Conservation (phyloP, 2,888 invertebrate species). For the Microdon myrmicae region DNA sequence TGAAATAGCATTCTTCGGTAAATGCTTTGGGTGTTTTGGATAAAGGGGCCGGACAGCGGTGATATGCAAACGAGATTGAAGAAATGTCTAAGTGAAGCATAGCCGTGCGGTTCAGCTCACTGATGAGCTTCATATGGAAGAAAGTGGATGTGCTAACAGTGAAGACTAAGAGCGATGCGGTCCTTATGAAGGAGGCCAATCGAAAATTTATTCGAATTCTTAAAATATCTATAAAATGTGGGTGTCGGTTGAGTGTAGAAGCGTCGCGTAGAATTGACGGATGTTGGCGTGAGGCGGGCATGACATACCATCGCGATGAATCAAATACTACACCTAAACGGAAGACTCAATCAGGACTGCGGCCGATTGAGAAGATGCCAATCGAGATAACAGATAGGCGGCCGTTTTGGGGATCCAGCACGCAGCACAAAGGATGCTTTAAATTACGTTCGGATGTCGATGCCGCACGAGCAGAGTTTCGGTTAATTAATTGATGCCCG, state of each 20-base stretch:
- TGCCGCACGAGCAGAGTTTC: slow-evolving; percentile 40
- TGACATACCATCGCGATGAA: slow-evolving; percentile 41
- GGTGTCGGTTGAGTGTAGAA: slow-evolving; percentile 29
- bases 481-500: slow-evolving; percentile 45
- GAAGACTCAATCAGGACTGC: slow-evolving; percentile 42
- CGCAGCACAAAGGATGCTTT: slow-evolving; percentile 36
- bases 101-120: too few relatives aligned
- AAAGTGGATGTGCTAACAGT: too few relatives aligned
- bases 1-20: slow-evolving; percentile 22
- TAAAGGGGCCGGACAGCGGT: too few relatives aligned
- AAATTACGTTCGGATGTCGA: slow-evolving; percentile 42
- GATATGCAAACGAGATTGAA: slow-evolving; percentile 45
- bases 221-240: slow-evolving; percentile 35
- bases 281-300: slow-evolving; percentile 33
- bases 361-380: slow-evolving; percentile 59
- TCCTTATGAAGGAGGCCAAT: too few relatives aligned
- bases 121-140: too few relatives aligned
- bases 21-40: too few relatives aligned
- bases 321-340: slow-evolving; percentile 31
- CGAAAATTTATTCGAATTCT: slow-evolving; percentile 32
- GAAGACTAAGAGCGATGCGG: too few relatives aligned
- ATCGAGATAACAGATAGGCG: slow-evolving; percentile 63
- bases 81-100: too few relatives aligned
- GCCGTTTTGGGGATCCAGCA: slow-evolving; percentile 45
- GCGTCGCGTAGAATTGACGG: slow-evolving; percentile 39